phyloP scores from a whole-genome alignment of 2,113 vertebrate species.

The Sinocyclocheilus maitianheensis region DNA sequence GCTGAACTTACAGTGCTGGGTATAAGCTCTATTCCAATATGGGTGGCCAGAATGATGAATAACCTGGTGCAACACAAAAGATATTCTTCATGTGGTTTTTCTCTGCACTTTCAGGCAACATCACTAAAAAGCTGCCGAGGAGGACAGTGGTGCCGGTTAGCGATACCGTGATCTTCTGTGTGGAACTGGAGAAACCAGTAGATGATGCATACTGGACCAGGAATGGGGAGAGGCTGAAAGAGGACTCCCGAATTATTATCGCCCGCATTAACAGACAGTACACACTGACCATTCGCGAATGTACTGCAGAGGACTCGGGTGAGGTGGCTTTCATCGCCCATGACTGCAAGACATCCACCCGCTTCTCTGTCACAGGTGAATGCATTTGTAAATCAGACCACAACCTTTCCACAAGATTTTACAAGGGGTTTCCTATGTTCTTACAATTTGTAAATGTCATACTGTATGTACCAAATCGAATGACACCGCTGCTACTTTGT shows the following conservation, averaged over 20 bases:
- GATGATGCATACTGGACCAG: slow-evolving; percentile 83
- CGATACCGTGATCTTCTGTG: slow-evolving; percentile 92
- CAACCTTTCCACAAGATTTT: too few species aligned
- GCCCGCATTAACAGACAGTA: slow-evolving; percentile 75
- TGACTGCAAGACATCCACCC: slow-evolving; percentile 79
- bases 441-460: too few species aligned
- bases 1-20: too few species aligned
- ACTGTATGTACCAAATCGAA: too few species aligned
- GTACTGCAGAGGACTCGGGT: slow-evolving; percentile 84
- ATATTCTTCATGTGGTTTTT: not conserved
- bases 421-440: too few species aligned
- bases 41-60: too few species aligned
- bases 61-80: too few species aligned
- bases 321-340: slow-evolving; percentile 90
- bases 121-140: slow-evolving; percentile 90
- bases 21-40: too few species aligned
- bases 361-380: too few species aligned
- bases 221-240: slow-evolving; percentile 83
- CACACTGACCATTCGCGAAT: slow-evolving; percentile 88
- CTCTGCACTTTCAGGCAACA: slow-evolving; percentile 81
- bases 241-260: slow-evolving; percentile 79
- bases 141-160: slow-evolving; percentile 85
- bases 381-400: too few species aligned
- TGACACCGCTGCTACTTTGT: too few species aligned
- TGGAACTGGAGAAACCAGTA: slow-evolving; percentile 86